These are phyloP conservation scores for Aleiodes testaceus DNA, from an alignment of 2,888 invertebrate species.

Conservation along the genomic window DNA sequence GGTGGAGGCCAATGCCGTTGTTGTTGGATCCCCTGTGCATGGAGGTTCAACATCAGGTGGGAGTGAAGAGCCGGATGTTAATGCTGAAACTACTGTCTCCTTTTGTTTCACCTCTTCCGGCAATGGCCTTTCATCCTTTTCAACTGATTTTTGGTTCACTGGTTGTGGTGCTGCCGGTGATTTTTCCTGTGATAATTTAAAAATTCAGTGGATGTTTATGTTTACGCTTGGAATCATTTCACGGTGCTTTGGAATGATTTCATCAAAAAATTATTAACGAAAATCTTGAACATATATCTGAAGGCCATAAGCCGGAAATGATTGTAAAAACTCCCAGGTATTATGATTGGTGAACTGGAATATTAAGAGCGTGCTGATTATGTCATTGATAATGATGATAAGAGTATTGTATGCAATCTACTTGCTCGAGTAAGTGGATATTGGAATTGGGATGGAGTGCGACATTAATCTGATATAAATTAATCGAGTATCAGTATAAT, in stretches of 20 bases:
- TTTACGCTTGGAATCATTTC: too few species aligned
- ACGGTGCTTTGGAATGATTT: too few species aligned
- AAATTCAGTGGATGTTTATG: too few species aligned
- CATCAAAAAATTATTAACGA: background rate
- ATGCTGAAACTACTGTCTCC: slow-evolving; percentile 33
- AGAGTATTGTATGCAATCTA: slow-evolving; percentile 26
- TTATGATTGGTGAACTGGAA: too few species aligned
- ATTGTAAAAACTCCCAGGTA: too few species aligned
- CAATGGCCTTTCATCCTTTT: background rate
- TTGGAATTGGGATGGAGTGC: slow-evolving; percentile 2
- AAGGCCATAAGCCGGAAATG: too few species aligned
- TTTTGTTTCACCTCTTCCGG: slow-evolving; percentile 35
- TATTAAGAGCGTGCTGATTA: slow-evolving; percentile 5
- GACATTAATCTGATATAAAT: slow-evolving; percentile 4
- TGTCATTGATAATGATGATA: slow-evolving; percentile 31
- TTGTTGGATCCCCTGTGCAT: slow-evolving; percentile 19
- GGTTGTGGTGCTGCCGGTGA: slow-evolving; percentile 13
- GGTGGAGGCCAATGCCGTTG: slow-evolving; percentile 32
- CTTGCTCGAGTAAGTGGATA: slow-evolving; percentile 20
- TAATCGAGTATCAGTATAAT: background rate
- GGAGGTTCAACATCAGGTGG: slow-evolving; percentile 33
- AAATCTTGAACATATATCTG: too few species aligned
- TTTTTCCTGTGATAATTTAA: too few species aligned
- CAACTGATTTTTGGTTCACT: slow-evolving; percentile 17
- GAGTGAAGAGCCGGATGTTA: slow-evolving; percentile 36